Base-by-base conservation (phyloP, 1,140 invertebrate species). In the Anastrepha obliqua region DNA sequence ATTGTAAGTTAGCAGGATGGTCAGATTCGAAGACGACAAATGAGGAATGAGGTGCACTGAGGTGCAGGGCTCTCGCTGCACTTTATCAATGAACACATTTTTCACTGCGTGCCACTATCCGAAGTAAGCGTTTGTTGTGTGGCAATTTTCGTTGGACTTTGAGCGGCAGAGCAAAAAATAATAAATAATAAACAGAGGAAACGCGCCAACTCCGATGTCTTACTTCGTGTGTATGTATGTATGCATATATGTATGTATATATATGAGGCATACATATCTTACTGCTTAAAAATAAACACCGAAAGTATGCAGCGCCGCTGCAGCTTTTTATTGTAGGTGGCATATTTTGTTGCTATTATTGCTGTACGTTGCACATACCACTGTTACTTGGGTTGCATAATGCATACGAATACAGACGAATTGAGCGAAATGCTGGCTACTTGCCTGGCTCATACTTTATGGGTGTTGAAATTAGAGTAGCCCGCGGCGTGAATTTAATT, bases 71-170 rank as follows among this genome's bases (percentile, higher is more conserved):
- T 20, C n/a, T 29, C 39, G 20, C 6, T 29, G n/a, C 74, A 81
- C 74, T 81, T 81, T 81, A 81, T 81, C 74, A 81, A 81, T 81
- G 74, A 81, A 51, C 17, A 17, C n/a, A 55, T 81, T 81, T 81
- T 81, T 29, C 74, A 81, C 3, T n/a, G 44, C 74, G n/a, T 81
- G 74, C 4, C 74, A 81, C n/a, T 55, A 51, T 55, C 51, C 15
- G 44, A 29, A 2, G 74, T 81, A 29, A 29, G 15, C 17, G 3
- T 74, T 81, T 81, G 47, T 55, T 81, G 74, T 81, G 51, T 81
- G 44, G 74, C 74, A n/a, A 29, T 55, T 81, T 58, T 81, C 0
- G 13, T 86, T 86, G 85, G 55, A 86, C 85, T 86, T 86, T 86
- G 85, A 60, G 51, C 81, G 29, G n/a, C 29, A 59, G 20, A 44